Evolutionary conservation across 2,797 vertebrate genomes (phyloP).

Genomic region (Vireo griseus): DNA sequence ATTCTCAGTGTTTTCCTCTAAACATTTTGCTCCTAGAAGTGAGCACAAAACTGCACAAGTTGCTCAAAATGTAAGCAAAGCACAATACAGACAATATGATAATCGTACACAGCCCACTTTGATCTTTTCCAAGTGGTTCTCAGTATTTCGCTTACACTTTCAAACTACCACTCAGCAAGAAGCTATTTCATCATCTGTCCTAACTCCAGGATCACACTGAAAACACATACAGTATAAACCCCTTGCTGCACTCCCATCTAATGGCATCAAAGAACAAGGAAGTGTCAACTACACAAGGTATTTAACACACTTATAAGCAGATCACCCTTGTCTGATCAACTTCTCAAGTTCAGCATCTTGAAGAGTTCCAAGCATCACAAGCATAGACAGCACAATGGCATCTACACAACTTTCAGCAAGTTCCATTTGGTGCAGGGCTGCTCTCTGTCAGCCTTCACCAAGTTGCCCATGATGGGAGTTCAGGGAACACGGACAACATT

Average conservation of each 20-base stretch:
- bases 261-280: background rate
- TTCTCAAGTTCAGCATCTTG: background rate
- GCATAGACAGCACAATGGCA: accelerated
- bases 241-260: background rate
- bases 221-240: background rate
- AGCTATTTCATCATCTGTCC: background rate
- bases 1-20: background rate
- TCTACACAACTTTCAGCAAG: background rate
- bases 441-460: background rate
- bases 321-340: background rate
- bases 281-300: background rate
- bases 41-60: background rate
- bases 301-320: background rate
- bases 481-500: background rate
- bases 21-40: background rate
- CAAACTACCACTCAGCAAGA: background rate
- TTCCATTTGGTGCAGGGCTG: background rate
- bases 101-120: background rate
- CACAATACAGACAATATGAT: background rate
- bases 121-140: background rate
- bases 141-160: background rate
- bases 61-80: background rate
- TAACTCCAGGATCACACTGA: background rate
- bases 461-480: accelerated
- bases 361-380: background rate